Evolutionary conservation across 2,113 vertebrate species (phyloP).

Genomic region (Marmota flaviventris): DNA sequence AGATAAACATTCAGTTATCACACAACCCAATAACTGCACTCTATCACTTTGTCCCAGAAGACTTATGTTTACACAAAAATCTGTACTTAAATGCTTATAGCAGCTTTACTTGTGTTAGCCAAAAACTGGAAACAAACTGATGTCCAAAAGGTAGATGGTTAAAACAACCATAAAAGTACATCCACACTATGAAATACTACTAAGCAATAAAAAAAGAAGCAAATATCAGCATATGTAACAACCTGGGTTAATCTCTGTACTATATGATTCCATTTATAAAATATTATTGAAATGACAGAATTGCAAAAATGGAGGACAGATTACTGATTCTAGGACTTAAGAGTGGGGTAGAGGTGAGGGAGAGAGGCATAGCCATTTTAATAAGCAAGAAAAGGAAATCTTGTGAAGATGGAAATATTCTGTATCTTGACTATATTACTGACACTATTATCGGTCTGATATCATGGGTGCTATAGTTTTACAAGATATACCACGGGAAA

Average conservation of each 20-base stretch:
- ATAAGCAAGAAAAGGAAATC: not conserved
- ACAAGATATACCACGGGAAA: not conserved
- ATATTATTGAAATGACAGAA: slow-evolving; percentile 45
- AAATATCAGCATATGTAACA: not conserved
- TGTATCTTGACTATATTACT: not conserved
- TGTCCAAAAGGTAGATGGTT: not conserved
- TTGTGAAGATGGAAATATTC: not conserved
- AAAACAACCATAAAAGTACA: not conserved
- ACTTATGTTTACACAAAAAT: not conserved
- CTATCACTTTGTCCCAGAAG: not conserved
- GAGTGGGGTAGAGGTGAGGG: not conserved
- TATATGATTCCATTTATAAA: not conserved
- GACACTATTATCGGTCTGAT: not conserved
- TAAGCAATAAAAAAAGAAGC: slow-evolving; percentile 8
- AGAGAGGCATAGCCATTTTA: not conserved
- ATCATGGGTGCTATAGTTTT: not conserved
- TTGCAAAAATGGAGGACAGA: slow-evolving; percentile 26
- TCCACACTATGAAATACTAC: not conserved
- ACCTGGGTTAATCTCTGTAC: not conserved
- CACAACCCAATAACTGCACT: not conserved
- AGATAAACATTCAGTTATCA: not conserved
- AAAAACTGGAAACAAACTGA: not conserved
- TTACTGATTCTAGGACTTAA: not conserved
- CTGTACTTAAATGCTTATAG: not conserved
- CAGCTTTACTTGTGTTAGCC: not conserved